Evolutionary conservation across 2,888 invertebrate genomes (phyloP).

Genomic region (Spilosoma lubricipeda): DNA sequence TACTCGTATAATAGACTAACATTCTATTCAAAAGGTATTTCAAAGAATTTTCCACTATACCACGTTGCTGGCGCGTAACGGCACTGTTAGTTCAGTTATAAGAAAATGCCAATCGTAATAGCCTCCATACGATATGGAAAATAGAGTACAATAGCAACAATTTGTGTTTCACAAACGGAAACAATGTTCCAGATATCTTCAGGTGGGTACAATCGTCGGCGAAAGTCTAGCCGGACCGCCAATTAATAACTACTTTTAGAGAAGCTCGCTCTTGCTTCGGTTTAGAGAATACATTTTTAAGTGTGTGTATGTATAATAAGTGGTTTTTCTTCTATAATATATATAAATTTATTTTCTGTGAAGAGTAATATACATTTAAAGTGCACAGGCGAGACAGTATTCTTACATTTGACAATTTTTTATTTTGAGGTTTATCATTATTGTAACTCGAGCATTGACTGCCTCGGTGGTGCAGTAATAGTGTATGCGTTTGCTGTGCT

Average conservation of each 20-base stretch:
- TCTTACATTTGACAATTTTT: too few species aligned
- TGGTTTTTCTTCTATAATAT: background rate
- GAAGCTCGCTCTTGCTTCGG: slow-evolving; percentile 24
- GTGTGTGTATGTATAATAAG: too few species aligned
- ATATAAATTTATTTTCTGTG: background rate
- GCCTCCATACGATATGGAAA: slow-evolving; percentile 53
- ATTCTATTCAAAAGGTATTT: slow-evolving; percentile 51
- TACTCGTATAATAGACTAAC: slow-evolving; percentile 37
- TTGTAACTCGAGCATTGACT: too few species aligned
- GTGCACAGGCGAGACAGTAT: too few species aligned
- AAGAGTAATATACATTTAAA: too few species aligned
- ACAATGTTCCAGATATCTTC: slow-evolving; percentile 63
- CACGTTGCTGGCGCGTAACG: slow-evolving; percentile 28
- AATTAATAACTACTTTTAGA: slow-evolving; percentile 34
- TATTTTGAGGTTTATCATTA: too few species aligned
- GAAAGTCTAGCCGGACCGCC: slow-evolving; percentile 22
- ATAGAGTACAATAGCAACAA: slow-evolving; percentile 60
- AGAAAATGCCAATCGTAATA: slow-evolving; percentile 52
- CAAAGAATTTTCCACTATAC: slow-evolving; percentile 49
- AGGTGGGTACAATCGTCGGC: slow-evolving; percentile 53
- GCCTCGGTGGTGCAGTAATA: too few species aligned
- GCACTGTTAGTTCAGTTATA: slow-evolving; percentile 39
- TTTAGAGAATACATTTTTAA: slow-evolving; percentile 21
- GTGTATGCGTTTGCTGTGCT: too few species aligned
- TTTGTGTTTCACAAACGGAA: slow-evolving; percentile 59